Evolutionary conservation across 2,797 vertebrate genomes (phyloP).

Genomic region (Vultur gryphus): DNA sequence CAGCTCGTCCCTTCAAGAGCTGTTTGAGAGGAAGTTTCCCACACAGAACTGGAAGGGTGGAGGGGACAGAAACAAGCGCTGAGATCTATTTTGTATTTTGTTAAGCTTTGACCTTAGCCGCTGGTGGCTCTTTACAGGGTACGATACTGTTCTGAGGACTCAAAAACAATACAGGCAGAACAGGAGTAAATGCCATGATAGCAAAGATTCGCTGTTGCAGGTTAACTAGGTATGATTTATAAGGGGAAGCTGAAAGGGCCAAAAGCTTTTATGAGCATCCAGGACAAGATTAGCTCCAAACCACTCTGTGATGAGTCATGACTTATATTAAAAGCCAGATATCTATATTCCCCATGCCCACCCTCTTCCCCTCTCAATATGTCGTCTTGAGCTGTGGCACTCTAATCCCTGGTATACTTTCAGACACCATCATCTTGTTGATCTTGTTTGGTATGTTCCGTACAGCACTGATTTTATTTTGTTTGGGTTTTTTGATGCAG

Average conservation of each 20-base stretch:
- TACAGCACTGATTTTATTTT: background rate
- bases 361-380: background rate
- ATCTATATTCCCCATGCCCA: background rate
- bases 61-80: background rate
- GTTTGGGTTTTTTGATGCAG: constrained; percentile 70
- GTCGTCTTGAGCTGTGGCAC: background rate
- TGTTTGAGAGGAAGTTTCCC: background rate
- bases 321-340: background rate
- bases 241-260: background rate
- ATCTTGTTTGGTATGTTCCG: background rate
- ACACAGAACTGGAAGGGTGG: background rate
- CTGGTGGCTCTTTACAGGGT: background rate
- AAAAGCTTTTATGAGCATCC: background rate
- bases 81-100: background rate
- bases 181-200: background rate
- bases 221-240: background rate
- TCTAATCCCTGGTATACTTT: background rate
- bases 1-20: background rate
- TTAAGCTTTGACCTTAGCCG: background rate
- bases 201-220: background rate
- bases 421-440: background rate
- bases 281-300: background rate
- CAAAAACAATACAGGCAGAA: background rate
- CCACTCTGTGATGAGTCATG: background rate
- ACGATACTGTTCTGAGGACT: background rate